These are phyloP conservation scores for Drosophila fungiperda DNA, from an alignment of 2,888 invertebrate species.

Conservation along the genomic window DNA sequence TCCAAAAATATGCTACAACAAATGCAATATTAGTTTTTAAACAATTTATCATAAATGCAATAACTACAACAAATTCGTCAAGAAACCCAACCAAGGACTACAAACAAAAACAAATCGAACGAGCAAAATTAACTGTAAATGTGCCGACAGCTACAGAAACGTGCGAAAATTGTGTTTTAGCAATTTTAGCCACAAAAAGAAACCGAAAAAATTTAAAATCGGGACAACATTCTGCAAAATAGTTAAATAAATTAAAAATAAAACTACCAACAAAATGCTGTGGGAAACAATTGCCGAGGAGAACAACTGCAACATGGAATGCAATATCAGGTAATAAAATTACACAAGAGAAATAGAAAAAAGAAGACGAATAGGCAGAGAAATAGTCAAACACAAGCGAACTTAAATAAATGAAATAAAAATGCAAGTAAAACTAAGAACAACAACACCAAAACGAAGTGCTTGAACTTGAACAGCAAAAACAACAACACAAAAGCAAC, in stretches of 20 bases:
- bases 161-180: constrained; percentile 80
- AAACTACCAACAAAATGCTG: constrained; percentile 78
- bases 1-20: constrained; percentile 55
- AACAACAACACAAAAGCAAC: constrained; percentile 38
- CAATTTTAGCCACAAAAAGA: constrained; percentile 65
- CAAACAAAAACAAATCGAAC: constrained; percentile 32
- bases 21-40: constrained; percentile 75
- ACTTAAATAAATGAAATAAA: constrained; percentile 49
- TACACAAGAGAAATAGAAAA: constrained; percentile 30
- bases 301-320: constrained; percentile 83
- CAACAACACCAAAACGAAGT: constrained; percentile 21
- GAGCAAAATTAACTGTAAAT: constrained; percentile 56
- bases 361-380: constrained; percentile 25
- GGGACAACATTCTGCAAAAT: constrained; percentile 30
- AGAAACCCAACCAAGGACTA: constrained; percentile 55
- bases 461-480: constrained; percentile 58
- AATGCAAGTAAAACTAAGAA: constrained; percentile 59
- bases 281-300: constrained; percentile 85
- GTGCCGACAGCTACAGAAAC: constrained; percentile 51
- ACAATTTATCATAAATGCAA: constrained; percentile 44
- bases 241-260: constrained; percentile 29
- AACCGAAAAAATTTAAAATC: constrained; percentile 16
- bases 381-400: constrained; percentile 4
- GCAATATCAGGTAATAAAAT: constrained; percentile 84
- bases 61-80: constrained; percentile 16